These are phyloP conservation scores for Tetramorium alpestre DNA, from an alignment of 1,140 invertebrate genomes.

Conservation along the genomic window DNA sequence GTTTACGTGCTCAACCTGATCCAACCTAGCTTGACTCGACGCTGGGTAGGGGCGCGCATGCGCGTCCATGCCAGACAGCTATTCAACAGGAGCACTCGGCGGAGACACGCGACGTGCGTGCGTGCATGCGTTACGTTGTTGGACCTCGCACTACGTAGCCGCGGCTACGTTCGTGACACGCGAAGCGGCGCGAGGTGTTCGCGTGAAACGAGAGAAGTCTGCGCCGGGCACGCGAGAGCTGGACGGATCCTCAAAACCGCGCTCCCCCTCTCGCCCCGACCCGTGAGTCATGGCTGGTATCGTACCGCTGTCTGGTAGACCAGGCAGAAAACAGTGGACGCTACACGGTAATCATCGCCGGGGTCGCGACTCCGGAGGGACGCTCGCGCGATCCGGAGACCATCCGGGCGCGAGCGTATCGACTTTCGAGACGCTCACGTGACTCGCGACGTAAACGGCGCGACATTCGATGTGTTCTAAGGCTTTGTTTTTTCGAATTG, in stretches of 20 bases:
- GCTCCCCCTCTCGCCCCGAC: not conserved
- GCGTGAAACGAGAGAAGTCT: too few species aligned
- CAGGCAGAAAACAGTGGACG: conserved; percentile 85
- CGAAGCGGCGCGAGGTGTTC: not conserved
- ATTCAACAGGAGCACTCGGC: conserved; percentile 34
- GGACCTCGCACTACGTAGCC: too few species aligned
- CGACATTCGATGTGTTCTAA: not conserved
- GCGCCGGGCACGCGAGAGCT: not conserved
- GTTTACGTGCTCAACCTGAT: conserved; percentile 11
- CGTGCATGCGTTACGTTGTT: not conserved
- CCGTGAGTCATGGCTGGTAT: conserved; percentile 81
- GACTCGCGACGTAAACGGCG: not conserved
- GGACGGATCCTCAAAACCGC: not conserved
- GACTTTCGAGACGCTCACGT: not conserved
- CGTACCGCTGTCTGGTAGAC: conserved; percentile 81
- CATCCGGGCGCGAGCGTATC: not conserved
- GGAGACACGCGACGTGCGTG: not conserved
- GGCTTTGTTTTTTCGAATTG: not conserved
- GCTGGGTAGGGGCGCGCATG: not conserved
- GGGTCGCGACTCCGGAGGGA: not conserved
- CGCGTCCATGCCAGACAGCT: conserved; percentile 15
- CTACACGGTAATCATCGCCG: conserved; percentile 82
- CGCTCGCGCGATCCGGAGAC: not conserved
- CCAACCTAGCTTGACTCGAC: not conserved
- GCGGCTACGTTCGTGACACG: not conserved